Evolutionary conservation across 2,888 invertebrate species (phyloP), one percentile per base, ranked within the genome.

Genomic region (Lepidochrysops patricia): DNA sequence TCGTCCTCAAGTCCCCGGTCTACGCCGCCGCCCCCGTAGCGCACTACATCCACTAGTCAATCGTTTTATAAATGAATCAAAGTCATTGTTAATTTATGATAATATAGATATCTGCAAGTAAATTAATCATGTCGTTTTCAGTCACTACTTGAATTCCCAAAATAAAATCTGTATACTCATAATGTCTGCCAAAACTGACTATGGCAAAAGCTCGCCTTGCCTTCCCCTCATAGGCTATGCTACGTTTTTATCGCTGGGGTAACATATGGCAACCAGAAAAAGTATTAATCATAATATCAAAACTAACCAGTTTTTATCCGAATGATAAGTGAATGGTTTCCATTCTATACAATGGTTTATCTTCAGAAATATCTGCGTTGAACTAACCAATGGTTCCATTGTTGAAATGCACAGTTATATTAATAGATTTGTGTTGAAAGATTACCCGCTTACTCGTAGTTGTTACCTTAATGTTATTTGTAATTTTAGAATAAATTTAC

Each of bases 1-100:
- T 72, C 32, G 58, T 69, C 35, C 48, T 66, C 57, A 70, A 72
- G 61, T 61, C 71, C 13, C 70, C 71, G 37, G 69, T 70, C 32
- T 70, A 70, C 67, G 65, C 70, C 27, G 65, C 70, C 27, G 70
- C 71, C n/a, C 68, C 71, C 15, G 67, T 76, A 25, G 71, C 68
- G 57, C 74, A 77, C 32, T 81, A 80, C 72, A 80, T 84, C 73
- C 76, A 84, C 64, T 62, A 60, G 26, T 7, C 9, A 12, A 49
- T 26, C 29, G 2, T 26, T 43, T 12, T 9, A 15, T 54, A 9
- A 43, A 4, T 13, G 56, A 57, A 25, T 15, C n/a, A 57, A 35
- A 43, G 43, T 19, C 19, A 19, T 43, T 9, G 9, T 43, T 43
- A 43, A 9, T 6, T 19, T 19, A 19, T 9, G 2, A 19, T 7